Evolutionary conservation across 2,888 invertebrate species (phyloP), one percentile per base, ranked within the genome.

Genomic region (Steromphala cineraria): DNA sequence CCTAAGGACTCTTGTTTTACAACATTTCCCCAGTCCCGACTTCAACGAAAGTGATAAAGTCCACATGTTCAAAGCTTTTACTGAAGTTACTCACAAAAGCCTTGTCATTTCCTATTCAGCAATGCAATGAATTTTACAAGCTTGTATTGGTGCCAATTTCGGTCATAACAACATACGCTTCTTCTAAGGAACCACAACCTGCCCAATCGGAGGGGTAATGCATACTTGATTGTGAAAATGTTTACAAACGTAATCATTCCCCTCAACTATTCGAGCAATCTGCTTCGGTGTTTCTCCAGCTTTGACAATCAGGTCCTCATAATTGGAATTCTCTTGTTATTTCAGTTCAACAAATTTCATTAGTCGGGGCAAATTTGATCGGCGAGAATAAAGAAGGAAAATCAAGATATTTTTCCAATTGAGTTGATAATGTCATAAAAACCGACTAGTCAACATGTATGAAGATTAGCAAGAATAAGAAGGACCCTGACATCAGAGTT

Each of bases 41-140:
- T 31, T 40, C 36, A 36, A n/a, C 71, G n/a, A 2, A 71, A 36
- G 40, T 24, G 71, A 71, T 71, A 36, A 71, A 71, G 40, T 40
- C 71, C 71, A 71, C 31, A 71, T 71, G 71, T 71, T 71, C 71
- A 62, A 62, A 62, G 62, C 28, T 28, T 62, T 62, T 28, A 28
- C 36, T 36, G 36, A 31, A 36, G 46, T 46, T 46, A 46, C 46
- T 46, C 46, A 46, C 46, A 46, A 46, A 46, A 46, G 46, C 46
- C 46, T 46, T 46, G 46, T 46, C 46, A 46, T 46, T 46, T 46
- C 46, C 46, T 46, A 46, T 46, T 46, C 46, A 46, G 46, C 46
- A 46, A 46, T 46, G 46, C 46, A 46, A 46, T 46, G 46, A 46
- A 46, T 46, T 46, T 46, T 10, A 46, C 46, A 46, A 5, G 46